Evolutionary conservation across 2,113 vertebrate genomes (phyloP).

Genomic region (Ranitomeya imitator): DNA sequence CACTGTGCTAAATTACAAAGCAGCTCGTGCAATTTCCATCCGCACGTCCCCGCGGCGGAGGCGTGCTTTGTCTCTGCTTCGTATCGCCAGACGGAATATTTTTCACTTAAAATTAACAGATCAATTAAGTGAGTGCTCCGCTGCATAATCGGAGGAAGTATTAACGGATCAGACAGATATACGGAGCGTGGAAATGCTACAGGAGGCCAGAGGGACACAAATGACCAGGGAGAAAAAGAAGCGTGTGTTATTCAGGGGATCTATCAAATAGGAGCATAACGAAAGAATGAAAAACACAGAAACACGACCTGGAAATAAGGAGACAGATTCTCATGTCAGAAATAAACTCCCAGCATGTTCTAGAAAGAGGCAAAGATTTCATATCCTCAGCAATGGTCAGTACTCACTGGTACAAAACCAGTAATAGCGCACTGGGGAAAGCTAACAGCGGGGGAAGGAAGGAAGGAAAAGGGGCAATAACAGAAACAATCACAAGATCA

Average conservation of each 20-base stretch:
- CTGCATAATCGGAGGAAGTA: slow-evolving; percentile 7
- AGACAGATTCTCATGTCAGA: too few relatives aligned
- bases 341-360: too few relatives aligned
- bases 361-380: too few relatives aligned
- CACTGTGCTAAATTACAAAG: not conserved
- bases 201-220: not conserved
- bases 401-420: too few relatives aligned
- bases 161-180: not conserved
- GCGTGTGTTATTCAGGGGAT: not conserved
- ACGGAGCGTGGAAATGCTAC: not conserved
- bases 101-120: slow-evolving; percentile 33
- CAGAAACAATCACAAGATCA: too few relatives aligned
- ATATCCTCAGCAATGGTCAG: too few relatives aligned
- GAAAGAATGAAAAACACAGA: not conserved
- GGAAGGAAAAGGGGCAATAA: too few relatives aligned
- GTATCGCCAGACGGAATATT: not conserved
- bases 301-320: not conserved
- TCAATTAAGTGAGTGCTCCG: slow-evolving; percentile 12
- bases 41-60: not conserved
- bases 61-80: not conserved
- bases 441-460: too few relatives aligned
- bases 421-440: too few relatives aligned
- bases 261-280: not conserved
- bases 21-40: not conserved
- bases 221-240: not conserved